Evolutionary conservation across 2,888 invertebrate species (phyloP), one percentile per base, ranked within the genome.

Genomic region (Dorcus hopei): DNA sequence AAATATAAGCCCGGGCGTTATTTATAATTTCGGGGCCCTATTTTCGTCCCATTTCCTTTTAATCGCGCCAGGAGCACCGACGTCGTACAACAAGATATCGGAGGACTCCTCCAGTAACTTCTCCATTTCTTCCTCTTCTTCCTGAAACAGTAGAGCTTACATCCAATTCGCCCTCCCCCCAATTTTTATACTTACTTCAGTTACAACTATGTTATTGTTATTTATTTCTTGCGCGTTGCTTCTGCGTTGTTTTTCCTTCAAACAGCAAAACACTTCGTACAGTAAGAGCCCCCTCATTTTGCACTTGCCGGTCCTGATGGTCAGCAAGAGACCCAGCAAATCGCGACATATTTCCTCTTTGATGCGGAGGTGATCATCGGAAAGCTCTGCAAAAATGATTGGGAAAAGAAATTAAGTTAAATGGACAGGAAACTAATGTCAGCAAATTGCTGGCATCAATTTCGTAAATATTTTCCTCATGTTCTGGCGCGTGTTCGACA

Each of bases 321-420:
- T 79, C 72, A 83, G 80, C 71, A 85, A 72, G 66, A 84, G 76
- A 65, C 79, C 74, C 72, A 88, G 77, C 68, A 85, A 78, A 74
- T 85, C 85, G 59, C 82, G 79, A 77, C 87, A 88, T 66, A 85
- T 83, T 68, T 74, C 77, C 75, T 82, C 82, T 76, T 87, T 88
- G 72, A 82, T 72, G 61, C 77, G 71, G 69, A 88, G 77, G 56
- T 83, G 82, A 42, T 80, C 78, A 65, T 83, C 80, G 68, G 84
- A 79, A 68, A 88, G 79, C 77, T 85, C 87, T 88, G 76, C 2
- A 64, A 64, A 62, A 61, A 63, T 14, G 7, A 26, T 2, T 4
- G 26, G 5, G 6, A 1, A 33, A 33, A 33, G 26, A 33, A 33
- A 33, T 33, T 33, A 33, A 33, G 26, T 7, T 33, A 33, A 33